These are phyloP conservation scores for Megaceryle alcyon DNA, from an alignment of 2,797 vertebrate genomes.

Conservation along the genomic window DNA sequence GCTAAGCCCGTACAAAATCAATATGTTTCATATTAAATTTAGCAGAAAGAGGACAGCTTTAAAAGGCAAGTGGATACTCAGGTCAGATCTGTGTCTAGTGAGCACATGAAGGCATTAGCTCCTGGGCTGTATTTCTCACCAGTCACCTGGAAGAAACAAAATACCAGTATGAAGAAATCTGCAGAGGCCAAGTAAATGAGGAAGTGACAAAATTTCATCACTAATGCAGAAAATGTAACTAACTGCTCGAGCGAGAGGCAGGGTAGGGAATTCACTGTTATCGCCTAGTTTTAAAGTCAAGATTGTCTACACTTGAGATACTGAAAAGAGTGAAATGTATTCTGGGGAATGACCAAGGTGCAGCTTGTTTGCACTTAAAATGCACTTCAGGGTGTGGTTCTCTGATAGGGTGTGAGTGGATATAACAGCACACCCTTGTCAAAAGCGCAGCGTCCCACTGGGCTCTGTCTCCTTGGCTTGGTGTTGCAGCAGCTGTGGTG, in stretches of 20 bases:
- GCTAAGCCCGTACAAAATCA: background rate
- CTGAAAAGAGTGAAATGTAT: background rate
- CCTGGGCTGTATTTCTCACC: background rate
- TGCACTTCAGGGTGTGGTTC: background rate
- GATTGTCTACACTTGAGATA: background rate
- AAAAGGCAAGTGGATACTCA: background rate
- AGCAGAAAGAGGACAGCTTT: background rate
- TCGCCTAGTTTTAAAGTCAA: background rate
- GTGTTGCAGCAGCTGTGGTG: background rate
- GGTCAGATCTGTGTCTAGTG: background rate
- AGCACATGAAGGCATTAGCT: background rate
- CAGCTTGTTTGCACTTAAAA: conserved; percentile 42
- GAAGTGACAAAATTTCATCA: background rate
- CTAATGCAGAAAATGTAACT: background rate
- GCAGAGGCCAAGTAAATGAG: background rate
- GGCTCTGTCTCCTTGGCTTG: background rate
- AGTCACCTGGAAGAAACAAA: background rate
- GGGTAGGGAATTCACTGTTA: background rate
- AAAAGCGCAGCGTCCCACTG: background rate
- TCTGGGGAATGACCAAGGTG: background rate
- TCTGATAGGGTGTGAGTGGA: background rate
- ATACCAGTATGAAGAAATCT: background rate
- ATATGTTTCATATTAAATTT: background rate
- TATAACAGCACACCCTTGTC: background rate
- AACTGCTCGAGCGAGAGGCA: background rate